A percentile compares a stretch with the other conserved stretches of the same genome.
Conservation (phyloP, 2,888 invertebrate species). For the Thymelicus sylvestris region DNA sequence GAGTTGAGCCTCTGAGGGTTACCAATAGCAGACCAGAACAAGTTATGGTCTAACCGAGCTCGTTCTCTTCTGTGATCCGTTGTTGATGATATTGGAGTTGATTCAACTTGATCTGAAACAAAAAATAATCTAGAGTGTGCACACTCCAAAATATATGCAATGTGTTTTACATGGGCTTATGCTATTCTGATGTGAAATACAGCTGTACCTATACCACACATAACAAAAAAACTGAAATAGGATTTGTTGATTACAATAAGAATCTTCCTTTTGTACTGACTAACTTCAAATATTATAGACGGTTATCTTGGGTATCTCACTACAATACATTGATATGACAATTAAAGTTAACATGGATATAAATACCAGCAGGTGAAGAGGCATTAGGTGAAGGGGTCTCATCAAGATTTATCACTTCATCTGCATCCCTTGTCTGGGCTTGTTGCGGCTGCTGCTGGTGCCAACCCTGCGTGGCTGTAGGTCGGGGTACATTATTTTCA, state of each 20-base stretch:
- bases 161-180: no score
- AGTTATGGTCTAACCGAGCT: neutral
- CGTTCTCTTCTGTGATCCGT: neutral
- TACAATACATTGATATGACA: no score
- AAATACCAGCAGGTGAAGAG: constrained; percentile 4
- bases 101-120: constrained; percentile 1
- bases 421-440: neutral
- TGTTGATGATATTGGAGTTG: neutral
- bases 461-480: neutral
- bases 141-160: no score
- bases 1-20: neutral
- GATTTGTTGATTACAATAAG: no score
- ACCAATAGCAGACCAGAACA: constrained; percentile 5
- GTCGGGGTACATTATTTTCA: constrained; percentile 13
- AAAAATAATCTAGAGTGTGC: neutral
- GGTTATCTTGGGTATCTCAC: no score
- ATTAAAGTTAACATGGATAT: neutral
- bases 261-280: no score
- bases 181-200: no score
- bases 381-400: constrained; percentile 14
- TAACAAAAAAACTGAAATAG: no score
- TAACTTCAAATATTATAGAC: no score
- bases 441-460: neutral
- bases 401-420: constrained; percentile 20
- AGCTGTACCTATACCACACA: no score